Evolutionary conservation across 2,888 invertebrate species (phyloP).

Genomic region (Microchrysa polita): DNA sequence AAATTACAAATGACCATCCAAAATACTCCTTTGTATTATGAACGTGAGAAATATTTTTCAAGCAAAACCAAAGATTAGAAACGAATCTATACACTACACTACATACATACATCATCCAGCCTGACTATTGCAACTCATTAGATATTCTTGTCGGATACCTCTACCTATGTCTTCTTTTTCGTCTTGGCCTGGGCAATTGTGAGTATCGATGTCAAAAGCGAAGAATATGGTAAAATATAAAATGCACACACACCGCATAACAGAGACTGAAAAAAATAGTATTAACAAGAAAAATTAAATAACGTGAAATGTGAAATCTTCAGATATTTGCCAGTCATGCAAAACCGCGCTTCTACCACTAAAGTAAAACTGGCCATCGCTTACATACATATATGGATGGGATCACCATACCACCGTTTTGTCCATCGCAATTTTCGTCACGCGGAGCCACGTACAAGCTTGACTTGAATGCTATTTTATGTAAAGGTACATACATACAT

Average conservation of each 20-base stretch:
- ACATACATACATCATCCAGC: no score
- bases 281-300: slow-evolving; percentile 30
- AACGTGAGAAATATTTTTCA: slow-evolving; percentile 42
- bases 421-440: neutral
- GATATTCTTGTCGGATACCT: slow-evolving; percentile 42
- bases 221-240: slow-evolving; percentile 33
- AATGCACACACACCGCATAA: no score
- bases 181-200: slow-evolving; percentile 20
- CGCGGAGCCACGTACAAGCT: neutral
- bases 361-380: no score
- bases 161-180: slow-evolving; percentile 36
- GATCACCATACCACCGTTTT: no score
- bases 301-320: slow-evolving; percentile 47
- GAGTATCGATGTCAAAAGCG: slow-evolving; percentile 41
- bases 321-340: slow-evolving; percentile 46
- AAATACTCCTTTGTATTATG: slow-evolving; percentile 35
- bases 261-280: slow-evolving; percentile 1
- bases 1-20: slow-evolving; percentile 38
- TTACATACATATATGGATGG: no score
- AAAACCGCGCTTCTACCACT: slow-evolving; percentile 22
- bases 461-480: neutral
- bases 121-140: slow-evolving; percentile 38
- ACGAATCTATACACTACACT: neutral
- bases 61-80: slow-evolving; percentile 7
- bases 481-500: neutral